Evolutionary conservation across 2,113 vertebrate species (phyloP).

Genomic region (Phalacrocorax carbo): DNA sequence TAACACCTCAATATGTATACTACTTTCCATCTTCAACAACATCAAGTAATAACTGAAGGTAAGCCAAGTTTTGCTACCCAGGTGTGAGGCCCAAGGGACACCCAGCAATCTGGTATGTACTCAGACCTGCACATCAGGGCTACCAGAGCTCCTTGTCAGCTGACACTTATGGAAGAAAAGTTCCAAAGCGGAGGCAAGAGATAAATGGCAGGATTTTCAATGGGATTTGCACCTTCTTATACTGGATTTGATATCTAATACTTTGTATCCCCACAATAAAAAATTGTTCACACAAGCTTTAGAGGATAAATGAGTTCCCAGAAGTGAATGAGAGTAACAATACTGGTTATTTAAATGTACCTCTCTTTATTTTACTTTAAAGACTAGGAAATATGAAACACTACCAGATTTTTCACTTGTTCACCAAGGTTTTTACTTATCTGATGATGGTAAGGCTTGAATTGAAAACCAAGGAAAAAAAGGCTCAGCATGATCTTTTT

Average conservation of each 20-base stretch:
- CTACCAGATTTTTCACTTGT: not conserved
- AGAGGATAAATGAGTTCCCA: not conserved
- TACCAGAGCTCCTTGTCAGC: not conserved
- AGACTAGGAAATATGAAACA: not conserved
- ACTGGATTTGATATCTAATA: not conserved
- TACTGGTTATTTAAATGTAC: not conserved
- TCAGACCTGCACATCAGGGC: not conserved
- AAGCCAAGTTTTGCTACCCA: not conserved
- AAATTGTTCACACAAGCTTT: not conserved
- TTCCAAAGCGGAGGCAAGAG: not conserved
- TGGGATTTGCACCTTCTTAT: not conserved
- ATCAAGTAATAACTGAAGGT: not conserved
- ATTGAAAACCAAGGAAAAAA: conserved; percentile 26
- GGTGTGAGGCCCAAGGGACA: not conserved
- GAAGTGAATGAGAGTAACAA: not conserved
- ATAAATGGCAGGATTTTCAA: not conserved
- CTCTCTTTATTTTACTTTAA: not conserved
- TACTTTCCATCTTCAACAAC: not conserved
- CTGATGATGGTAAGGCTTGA: conserved; percentile 71
- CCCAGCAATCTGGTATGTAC: not conserved
- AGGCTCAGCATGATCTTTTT: conserved; percentile 26
- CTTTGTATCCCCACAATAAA: not conserved
- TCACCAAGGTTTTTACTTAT: conserved; percentile 54
- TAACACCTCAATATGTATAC: not conserved
- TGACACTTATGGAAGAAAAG: not conserved